phyloP scores from a whole-genome alignment of 2,113 vertebrate genomes.

The Boulengeromyrus knoepffleri region DNA sequence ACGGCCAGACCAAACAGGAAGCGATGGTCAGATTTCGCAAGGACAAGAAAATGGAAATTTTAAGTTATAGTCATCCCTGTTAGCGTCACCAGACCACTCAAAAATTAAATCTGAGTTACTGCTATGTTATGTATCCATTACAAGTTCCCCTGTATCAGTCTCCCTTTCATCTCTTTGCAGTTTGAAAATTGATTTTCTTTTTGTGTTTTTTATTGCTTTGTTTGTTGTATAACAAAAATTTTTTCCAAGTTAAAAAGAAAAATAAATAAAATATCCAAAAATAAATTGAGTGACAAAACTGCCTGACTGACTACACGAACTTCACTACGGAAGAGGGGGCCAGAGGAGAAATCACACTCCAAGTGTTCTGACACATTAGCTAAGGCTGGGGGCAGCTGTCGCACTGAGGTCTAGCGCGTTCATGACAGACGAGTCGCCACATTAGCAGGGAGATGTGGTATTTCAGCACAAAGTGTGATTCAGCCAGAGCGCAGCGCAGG shows the following conservation, averaged over 20 bases:
- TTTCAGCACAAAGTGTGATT: not conserved
- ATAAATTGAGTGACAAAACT: not conserved
- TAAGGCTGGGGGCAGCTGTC: not conserved
- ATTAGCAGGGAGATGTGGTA: not conserved
- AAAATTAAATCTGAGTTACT: not conserved
- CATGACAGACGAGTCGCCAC: not conserved
- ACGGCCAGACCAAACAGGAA: not conserved
- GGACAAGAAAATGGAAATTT: not conserved
- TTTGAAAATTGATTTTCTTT: not conserved
- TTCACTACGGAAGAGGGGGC: not conserved
- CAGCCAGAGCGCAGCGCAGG: not conserved
- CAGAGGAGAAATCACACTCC: not conserved
- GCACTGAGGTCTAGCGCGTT: not conserved
- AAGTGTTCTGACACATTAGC: not conserved
- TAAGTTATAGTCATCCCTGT: not conserved
- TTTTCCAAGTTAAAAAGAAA: not conserved
- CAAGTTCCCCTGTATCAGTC: not conserved
- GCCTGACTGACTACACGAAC: not conserved
- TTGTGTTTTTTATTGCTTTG: not conserved
- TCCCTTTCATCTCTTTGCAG: not conserved
- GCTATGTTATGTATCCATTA: not conserved
- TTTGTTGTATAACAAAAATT: not conserved
- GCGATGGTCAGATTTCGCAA: not conserved
- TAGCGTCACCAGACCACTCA: not conserved
- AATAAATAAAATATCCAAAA: not conserved